Evolutionary conservation across 2,797 vertebrate genomes (phyloP).

Genomic region (Muraenolepis orangiensis): DNA sequence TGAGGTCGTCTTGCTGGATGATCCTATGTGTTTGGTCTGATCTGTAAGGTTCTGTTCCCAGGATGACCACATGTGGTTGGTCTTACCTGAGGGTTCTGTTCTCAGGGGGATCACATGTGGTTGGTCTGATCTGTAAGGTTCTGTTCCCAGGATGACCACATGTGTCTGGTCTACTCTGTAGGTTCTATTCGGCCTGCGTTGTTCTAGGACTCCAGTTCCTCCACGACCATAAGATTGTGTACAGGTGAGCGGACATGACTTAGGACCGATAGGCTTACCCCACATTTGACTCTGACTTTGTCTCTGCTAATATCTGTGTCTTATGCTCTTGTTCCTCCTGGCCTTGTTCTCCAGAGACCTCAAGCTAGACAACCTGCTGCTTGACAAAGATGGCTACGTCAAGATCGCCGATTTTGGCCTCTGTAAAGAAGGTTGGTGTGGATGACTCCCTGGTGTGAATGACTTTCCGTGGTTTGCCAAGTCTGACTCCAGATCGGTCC

Average conservation of each 20-base stretch:
- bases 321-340: background rate
- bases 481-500: too few species aligned
- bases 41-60: too few species aligned
- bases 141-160: background rate
- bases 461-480: too few species aligned
- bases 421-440: conserved; percentile 88
- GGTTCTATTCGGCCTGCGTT: conserved; percentile 89
- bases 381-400: conserved; percentile 87
- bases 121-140: too few species aligned
- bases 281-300: background rate
- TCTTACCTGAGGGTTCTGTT: too few species aligned
- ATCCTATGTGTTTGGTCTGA: too few species aligned
- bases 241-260: conserved; percentile 76
- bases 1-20: too few species aligned
- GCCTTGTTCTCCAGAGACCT: conserved; percentile 77
- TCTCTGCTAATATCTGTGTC: background rate
- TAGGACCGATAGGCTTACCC: background rate
- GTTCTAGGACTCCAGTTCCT: conserved; percentile 91
- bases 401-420: conserved; percentile 93
- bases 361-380: conserved; percentile 88
- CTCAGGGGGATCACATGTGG: background rate
- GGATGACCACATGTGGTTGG: too few species aligned
- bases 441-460: background rate
- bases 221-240: conserved; percentile 89
- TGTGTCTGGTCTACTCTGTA: conserved; percentile 35